Conservation (phyloP, 2,113 vertebrate genomes). For the Psittacus erithacus region DNA sequence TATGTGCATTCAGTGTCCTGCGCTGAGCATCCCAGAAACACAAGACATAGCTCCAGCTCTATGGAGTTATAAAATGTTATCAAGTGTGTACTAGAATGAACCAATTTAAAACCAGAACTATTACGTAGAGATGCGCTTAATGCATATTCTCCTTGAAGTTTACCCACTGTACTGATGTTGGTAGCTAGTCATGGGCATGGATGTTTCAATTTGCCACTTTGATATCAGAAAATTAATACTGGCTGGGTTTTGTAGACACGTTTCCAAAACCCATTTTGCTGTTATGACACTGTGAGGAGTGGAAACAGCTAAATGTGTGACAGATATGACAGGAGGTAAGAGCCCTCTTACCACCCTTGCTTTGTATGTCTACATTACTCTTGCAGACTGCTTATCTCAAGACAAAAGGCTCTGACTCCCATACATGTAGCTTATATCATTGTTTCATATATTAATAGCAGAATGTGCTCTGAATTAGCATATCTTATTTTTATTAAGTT, state of each 20-base stretch:
- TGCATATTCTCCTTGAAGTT: background rate
- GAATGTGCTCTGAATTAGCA: background rate
- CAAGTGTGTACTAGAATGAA: background rate
- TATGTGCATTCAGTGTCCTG: accelerated
- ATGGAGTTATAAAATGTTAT: background rate
- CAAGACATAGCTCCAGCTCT: background rate
- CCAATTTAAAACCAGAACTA: background rate
- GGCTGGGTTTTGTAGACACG: background rate
- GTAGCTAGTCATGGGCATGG: accelerated
- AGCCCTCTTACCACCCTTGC: background rate
- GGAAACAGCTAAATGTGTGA: background rate
- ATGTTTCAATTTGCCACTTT: background rate
- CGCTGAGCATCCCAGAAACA: background rate
- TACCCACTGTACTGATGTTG: background rate
- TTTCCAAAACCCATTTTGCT: background rate
- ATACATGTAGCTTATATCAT: background rate
- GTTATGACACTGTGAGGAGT: background rate
- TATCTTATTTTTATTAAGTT: background rate
- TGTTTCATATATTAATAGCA: background rate
- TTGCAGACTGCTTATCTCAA: background rate
- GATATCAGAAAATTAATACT: background rate
- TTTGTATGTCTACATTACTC: background rate
- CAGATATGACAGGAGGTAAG: background rate
- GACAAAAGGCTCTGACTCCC: background rate
- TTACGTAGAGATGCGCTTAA: background rate